These are phyloP conservation scores for Alloplasta piceator DNA, from an alignment of 2,888 invertebrate species.

Conservation along the genomic window DNA sequence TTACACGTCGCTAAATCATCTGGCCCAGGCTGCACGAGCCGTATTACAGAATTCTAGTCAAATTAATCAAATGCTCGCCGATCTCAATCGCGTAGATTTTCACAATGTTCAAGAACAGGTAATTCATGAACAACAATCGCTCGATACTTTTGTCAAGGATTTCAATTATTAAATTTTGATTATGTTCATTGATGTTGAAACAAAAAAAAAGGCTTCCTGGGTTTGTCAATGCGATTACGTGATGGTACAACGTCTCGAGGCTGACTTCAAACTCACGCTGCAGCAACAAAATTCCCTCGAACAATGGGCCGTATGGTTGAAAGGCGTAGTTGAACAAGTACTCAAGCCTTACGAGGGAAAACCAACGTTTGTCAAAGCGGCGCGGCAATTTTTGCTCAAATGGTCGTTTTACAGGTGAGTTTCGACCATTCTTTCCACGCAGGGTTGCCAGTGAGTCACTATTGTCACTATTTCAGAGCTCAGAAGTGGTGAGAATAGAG, in stretches of 20 bases:
- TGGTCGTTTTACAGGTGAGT: slow-evolving; percentile 98
- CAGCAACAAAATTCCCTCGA: slow-evolving; percentile 97
- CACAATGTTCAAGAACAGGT: slow-evolving; percentile 96
- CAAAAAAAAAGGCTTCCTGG: slow-evolving; percentile 92
- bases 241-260: slow-evolving; percentile 93
- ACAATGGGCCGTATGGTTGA: slow-evolving; percentile 99
- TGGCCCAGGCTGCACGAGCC: slow-evolving; percentile 97
- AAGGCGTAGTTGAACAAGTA: slow-evolving; percentile 95
- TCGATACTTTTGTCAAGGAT: background rate
- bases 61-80: slow-evolving; percentile 98
- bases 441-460: too few relatives aligned
- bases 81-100: slow-evolving; percentile 98
- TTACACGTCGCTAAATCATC: slow-evolving; percentile 98
- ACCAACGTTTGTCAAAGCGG: slow-evolving; percentile 92
- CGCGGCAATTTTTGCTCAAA: slow-evolving; percentile 96
- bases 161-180: background rate
- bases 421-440: slow-evolving; percentile 24
- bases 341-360: slow-evolving; percentile 94
- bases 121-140: slow-evolving; percentile 63
- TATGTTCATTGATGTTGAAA: too few relatives aligned
- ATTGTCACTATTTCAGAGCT: too few relatives aligned
- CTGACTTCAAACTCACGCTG: slow-evolving; percentile 96
- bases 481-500: too few relatives aligned
- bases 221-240: slow-evolving; percentile 97
- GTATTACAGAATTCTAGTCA: slow-evolving; percentile 97